A percentile compares a stretch with the other conserved stretches of the same genome.
Conservation (phyloP, 2,888 invertebrate genomes). For the Melinaea marsaeus region DNA sequence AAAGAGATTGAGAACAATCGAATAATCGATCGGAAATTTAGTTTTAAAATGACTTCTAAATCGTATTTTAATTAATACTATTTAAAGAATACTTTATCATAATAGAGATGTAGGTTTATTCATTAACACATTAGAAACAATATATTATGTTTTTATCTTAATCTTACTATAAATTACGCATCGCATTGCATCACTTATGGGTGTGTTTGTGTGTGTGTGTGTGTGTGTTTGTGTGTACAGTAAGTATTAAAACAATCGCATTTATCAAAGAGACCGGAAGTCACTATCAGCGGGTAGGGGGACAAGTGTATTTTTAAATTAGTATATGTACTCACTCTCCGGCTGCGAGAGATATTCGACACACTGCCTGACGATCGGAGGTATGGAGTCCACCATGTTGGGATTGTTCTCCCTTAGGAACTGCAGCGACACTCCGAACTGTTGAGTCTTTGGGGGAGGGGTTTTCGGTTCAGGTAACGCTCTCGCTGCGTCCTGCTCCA, state of each 20-base stretch:
- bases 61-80: too few relatives aligned
- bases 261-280: constrained; percentile 16
- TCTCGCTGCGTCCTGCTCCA: constrained; percentile 31
- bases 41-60: too few relatives aligned
- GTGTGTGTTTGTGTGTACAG: too few relatives aligned
- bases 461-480: constrained; percentile 41
- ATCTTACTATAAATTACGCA: constrained; percentile 1
- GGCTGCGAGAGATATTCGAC: constrained; percentile 93
- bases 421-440: constrained; percentile 96
- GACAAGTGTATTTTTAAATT: constrained; percentile 9
- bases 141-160: not conserved
- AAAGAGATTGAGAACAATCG: not conserved
- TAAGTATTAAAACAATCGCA: constrained; percentile 10
- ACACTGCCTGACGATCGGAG: constrained; percentile 94
- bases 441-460: constrained; percentile 83
- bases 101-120: not conserved
- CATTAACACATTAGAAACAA: not conserved
- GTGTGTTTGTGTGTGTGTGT: too few relatives aligned
- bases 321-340: constrained; percentile 80
- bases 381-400: constrained; percentile 86
- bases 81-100: too few relatives aligned
- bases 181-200: not conserved
- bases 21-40: too few relatives aligned
- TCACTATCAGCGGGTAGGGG: constrained; percentile 13
- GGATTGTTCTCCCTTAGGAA: constrained; percentile 93